A percentile compares a stretch with the other conserved stretches of the same genome.
Evolutionary conservation across 2,113 vertebrate genomes (phyloP).

Genomic region (Thryonomys swinderianus): DNA sequence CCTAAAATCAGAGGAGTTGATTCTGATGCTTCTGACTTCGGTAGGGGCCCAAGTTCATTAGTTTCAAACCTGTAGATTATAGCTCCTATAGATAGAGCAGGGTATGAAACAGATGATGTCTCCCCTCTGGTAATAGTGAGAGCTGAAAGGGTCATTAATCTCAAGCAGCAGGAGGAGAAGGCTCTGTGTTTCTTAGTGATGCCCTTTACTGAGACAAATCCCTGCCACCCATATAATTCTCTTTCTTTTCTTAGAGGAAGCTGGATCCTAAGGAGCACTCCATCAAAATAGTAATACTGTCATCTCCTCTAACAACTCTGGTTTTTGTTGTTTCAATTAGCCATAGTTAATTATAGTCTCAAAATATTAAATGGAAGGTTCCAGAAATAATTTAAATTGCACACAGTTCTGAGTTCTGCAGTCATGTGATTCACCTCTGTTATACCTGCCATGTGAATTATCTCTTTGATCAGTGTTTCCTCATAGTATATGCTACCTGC

Average conservation of each 20-base stretch:
- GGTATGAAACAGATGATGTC: slow-evolving; percentile 53
- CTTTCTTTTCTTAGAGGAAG: not conserved
- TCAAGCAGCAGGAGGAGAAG: not conserved
- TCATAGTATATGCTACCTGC: not conserved
- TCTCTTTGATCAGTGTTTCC: not conserved
- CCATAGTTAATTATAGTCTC: not conserved
- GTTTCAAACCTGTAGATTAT: not conserved
- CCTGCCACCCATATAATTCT: not conserved
- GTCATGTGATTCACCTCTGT: not conserved
- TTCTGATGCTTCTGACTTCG: slow-evolving; percentile 31
- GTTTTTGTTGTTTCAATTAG: not conserved
- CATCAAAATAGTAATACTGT: not conserved
- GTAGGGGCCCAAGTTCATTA: not conserved
- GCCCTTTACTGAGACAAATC: slow-evolving; percentile 10
- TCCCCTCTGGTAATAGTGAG: slow-evolving; percentile 10
- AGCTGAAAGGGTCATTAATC: slow-evolving; percentile 26
- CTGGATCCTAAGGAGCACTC: not conserved
- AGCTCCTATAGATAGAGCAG: not conserved
- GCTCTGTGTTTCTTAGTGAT: not conserved
- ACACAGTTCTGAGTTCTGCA: not conserved
- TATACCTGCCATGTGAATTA: not conserved
- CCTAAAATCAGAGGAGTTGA: slow-evolving; percentile 57
- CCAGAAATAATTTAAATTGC: not conserved
- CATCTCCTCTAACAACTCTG: not conserved
- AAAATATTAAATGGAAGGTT: not conserved